Base-by-base conservation (phyloP, 2,113 vertebrate genomes). In the Odobenus rosmarus region DNA sequence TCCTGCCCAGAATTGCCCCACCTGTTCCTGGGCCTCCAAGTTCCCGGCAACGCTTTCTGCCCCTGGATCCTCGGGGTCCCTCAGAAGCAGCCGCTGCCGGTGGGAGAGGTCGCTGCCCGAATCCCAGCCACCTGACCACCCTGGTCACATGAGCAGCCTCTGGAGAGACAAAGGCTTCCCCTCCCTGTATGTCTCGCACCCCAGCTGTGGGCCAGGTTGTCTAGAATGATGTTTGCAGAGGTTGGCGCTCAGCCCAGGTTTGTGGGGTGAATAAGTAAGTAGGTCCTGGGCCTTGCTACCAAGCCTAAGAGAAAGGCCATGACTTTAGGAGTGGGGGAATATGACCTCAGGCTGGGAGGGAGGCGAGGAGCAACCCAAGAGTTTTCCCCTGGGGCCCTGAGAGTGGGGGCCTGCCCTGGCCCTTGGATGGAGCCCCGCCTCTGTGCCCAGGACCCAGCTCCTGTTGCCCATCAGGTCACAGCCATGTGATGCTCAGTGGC, bases 181-280 rank as follows among this genome's bases (percentile, higher is more conserved):
- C 2, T 2, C 15, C 42, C 42, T 18, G 46, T n/a, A n/a, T 5
- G 57, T 61, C 67, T 13, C 12, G 0, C 1, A 31, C n/a, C 31
- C 51, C 53, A 19, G 53, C 3, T 1, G 26, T 8, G 13, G 14
- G 3, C 51, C 1, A 0, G 15, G 39, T 0, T 0, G 0, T 76
- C 51, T 5, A 31, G 53, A 12, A 5, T 6, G 28, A 19, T 9
- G 7, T n/a, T 28, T 53, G 15, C 11, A 10, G 14, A 3, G 7
- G 76, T 21, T 1, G 67, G 74, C 2, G 0, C 39, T 11, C 4
- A 6, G 67, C 33, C 33, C 3, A 23, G 0, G 23, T 4, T 31
- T 21, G 57, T 16, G 31, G 31, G 46, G 31, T 23, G 26, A 80
- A 16, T 2, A 18, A 21, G 6, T 3, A 5, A 14, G 19, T 18